These are phyloP conservation scores for Bedellia somnulentella DNA, from an alignment of 2,888 invertebrate genomes.

Conservation along the genomic window DNA sequence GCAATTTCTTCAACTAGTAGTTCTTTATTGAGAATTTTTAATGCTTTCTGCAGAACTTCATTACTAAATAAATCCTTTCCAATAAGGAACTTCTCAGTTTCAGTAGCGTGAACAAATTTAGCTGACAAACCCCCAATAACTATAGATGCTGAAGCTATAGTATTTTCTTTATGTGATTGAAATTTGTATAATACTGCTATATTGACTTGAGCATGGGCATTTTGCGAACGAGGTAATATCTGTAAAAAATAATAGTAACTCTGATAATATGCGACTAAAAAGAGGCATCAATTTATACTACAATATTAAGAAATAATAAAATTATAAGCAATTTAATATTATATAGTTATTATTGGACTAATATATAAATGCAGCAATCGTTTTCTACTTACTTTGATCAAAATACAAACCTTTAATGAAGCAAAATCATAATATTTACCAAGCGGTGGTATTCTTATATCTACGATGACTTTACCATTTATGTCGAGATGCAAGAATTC, in stretches of 20 bases:
- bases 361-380: too few relatives aligned
- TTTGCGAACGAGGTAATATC: conserved; percentile 74
- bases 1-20: conserved; percentile 57
- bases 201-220: conserved; percentile 75
- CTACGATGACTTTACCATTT: conserved; percentile 25
- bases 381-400: too few relatives aligned
- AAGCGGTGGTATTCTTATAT: conserved; percentile 28
- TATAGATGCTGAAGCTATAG: conserved; percentile 54
- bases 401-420: too few relatives aligned
- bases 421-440: too few relatives aligned
- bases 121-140: conserved; percentile 62
- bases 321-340: too few relatives aligned
- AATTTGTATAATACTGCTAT: conserved; percentile 69
- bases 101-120: conserved; percentile 57
- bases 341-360: too few relatives aligned
- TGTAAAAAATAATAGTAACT: conserved; percentile 30
- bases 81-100: conserved; percentile 52
- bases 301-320: too few relatives aligned
- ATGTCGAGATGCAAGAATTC: conserved; percentile 27
- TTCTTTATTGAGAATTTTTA: conserved; percentile 60
- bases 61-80: conserved; percentile 42
- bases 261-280: too few relatives aligned
- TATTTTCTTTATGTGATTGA: conserved; percentile 20
- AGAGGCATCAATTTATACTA: too few relatives aligned
- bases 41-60: conserved; percentile 45